Base-by-base conservation (phyloP, 2,797 vertebrate genomes). In the Siniperca undulata region DNA sequence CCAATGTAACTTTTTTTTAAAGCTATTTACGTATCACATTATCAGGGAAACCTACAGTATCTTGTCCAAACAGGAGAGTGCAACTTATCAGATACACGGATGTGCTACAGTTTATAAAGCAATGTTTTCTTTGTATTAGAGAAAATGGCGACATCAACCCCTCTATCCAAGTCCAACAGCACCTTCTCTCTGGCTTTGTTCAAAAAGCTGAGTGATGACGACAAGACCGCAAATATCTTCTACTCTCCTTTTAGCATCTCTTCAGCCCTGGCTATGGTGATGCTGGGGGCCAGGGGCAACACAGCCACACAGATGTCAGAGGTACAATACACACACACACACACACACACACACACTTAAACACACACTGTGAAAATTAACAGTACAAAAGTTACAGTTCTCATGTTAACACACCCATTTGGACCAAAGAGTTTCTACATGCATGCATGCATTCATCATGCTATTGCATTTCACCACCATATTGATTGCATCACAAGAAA, bases 241-340 rank as follows among this genome's bases (percentile, higher is more conserved):
- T 96, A 93, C 83, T 98, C 86, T 17, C 93, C 93, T 0, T 84
- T 95, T 2, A 98, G 98, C 91, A 92, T 99, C 82, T 96, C 96
- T 10, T 97, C 97, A n/a, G 95, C 97, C 24, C 89, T 99, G 87
- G 92, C 96, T 5, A 97, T 98, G 97, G 88, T 99, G 83, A 84
- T 91, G 59, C 84, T 97, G 77, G 98, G 98, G 62, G 92, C 97
- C 0, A 73, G 78, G 79, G 96, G 95, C 36, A 91, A 95, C 92
- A 99, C 98, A 0, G 92, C 92, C 16, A 9, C 9, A 3, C 72
- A 84, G 48, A 76, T 84, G 7, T 76, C 44, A 16, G 24, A 76
- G 82, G 82, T 80, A 72, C 5, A 42, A 5, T 0, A 70, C 14
- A 19, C 9, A 58, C 44, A 60, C 42, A 44, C 30, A 30, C 66